phyloP scores from a whole-genome alignment of 2,113 vertebrate species.

The Nerophis lumbriciformis region DNA sequence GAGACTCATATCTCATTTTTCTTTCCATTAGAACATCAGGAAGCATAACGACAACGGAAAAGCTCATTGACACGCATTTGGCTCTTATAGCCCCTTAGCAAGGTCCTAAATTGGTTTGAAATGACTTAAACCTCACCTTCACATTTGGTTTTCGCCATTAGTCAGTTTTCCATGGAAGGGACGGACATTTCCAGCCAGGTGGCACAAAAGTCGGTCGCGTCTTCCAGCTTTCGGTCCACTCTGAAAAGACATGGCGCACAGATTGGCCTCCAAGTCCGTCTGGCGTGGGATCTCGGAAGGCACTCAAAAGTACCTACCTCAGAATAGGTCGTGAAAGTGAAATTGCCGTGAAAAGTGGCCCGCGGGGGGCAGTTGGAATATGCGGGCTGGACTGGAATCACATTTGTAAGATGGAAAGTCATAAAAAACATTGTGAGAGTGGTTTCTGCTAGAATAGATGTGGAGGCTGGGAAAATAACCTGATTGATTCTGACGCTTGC shows the following conservation, averaged over 20 bases:
- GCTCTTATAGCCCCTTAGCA: neutral
- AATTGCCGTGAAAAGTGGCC: slow-evolving; percentile 1
- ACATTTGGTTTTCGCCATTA: neutral
- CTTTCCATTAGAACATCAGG: slow-evolving; percentile 1
- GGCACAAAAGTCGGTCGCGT: neutral
- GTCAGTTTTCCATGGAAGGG: neutral
- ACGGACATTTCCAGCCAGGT: neutral
- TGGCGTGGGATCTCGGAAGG: neutral
- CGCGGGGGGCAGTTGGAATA: neutral
- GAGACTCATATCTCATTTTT: slow-evolving; percentile 5
- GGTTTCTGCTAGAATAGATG: neutral
- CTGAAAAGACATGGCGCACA: neutral
- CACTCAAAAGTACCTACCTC: slow-evolving; percentile 4
- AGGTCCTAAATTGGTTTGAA: neutral
- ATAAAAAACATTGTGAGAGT: neutral
- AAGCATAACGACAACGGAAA: neutral
- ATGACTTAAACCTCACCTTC: neutral
- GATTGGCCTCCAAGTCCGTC: neutral
- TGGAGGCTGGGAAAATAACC: neutral
- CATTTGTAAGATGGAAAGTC: neutral
- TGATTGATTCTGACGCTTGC: neutral
- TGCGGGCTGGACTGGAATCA: neutral
- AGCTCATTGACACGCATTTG: neutral
- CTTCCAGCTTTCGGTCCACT: neutral
- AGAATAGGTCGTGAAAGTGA: slow-evolving; percentile 4